A percentile compares a stretch with the other conserved stretches of the same genome.
Evolutionary conservation across 1,140 invertebrate species (phyloP).

Genomic region (Diachasma alloeum): DNA sequence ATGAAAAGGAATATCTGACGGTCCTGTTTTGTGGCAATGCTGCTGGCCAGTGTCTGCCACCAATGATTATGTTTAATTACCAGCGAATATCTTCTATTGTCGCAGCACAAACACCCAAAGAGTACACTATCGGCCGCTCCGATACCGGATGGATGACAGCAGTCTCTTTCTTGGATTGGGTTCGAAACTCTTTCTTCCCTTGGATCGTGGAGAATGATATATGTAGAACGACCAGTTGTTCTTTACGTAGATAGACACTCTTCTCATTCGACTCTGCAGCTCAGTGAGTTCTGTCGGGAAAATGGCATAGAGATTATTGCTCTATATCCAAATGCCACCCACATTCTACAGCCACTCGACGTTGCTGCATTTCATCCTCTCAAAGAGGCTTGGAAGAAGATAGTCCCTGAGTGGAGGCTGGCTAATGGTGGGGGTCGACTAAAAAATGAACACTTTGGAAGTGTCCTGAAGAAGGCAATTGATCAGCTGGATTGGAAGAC

Average conservation of each 20-base stretch:
- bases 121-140: conserved; percentile 39
- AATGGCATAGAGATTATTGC: conserved; percentile 56
- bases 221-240: conserved; percentile 42
- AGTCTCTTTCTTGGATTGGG: conserved; percentile 44
- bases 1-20: conserved; percentile 61
- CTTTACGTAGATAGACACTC: conserved; percentile 61
- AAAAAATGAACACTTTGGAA: neutral
- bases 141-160: conserved; percentile 45
- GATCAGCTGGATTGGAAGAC: neutral
- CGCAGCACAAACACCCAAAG: conserved; percentile 22
- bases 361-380: conserved; percentile 47
- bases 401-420: conserved; percentile 35
- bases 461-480: neutral
- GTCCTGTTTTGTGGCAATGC: conserved; percentile 51
- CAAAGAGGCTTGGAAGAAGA: conserved; percentile 47
- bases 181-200: conserved; percentile 47
- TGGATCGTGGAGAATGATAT: conserved; percentile 43
- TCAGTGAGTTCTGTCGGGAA: conserved; percentile 52
- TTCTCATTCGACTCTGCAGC: conserved; percentile 50
- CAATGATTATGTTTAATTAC: conserved; percentile 41
- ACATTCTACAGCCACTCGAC: conserved; percentile 59
- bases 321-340: conserved; percentile 57
- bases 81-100: conserved; percentile 36
- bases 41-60: conserved; percentile 37
- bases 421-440: conserved; percentile 5